Evolutionary conservation across 2,888 invertebrate species (phyloP), one percentile per base, ranked within the genome.

Genomic region (Dynastes hyllus): DNA sequence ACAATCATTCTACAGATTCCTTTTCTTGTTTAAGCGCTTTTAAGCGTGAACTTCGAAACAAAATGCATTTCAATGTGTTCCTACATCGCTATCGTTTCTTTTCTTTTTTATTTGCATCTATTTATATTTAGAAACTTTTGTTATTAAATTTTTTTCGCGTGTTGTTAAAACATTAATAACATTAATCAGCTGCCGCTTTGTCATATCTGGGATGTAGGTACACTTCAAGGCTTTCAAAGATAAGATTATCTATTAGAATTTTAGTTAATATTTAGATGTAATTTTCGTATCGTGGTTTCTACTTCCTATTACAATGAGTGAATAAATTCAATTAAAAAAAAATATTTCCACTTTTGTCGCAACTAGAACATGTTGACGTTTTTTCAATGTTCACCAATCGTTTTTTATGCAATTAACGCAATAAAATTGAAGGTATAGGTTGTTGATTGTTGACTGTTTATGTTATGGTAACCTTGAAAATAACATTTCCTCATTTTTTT

Each of bases 401-500:
- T n/a, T 58, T 58, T 58, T 58, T 58, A 27, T 13, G 27, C 63
- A 13, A 13, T 32, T 45, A 45, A 45, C 11, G 8, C 11, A 8
- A 45, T 37, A 2, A 32, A 32, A 9, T 9, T n/a, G 40, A 66
- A 66, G 16, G 37, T 13, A 11, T 45, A 45, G 11, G 29, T 13
- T n/a, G 11, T 13, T 29, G 32, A 32, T n/a, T 13, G 9, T 9
- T 29, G n/a, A 53, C 9, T 70, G 55, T 71, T 53, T 71, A 71
- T 16, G 6, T 55, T 70, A 27, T n/a, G 32, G n/a, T 32, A 55
- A 37, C 71, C 71, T 71, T 71, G 71, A 71, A 55, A 53, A 32
- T n/a, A 37, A 22, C 71, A 16, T 71, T 71, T 71, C 71, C 71
- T 71, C 53, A 71, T 71, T n/a, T 71, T 53, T 53, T 9, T 4